A percentile compares a stretch with the other conserved stretches of the same genome.
These are phyloP conservation scores for Pantherophis vulpinus DNA, from an alignment of 2,797 vertebrate species.

Conservation along the genomic window DNA sequence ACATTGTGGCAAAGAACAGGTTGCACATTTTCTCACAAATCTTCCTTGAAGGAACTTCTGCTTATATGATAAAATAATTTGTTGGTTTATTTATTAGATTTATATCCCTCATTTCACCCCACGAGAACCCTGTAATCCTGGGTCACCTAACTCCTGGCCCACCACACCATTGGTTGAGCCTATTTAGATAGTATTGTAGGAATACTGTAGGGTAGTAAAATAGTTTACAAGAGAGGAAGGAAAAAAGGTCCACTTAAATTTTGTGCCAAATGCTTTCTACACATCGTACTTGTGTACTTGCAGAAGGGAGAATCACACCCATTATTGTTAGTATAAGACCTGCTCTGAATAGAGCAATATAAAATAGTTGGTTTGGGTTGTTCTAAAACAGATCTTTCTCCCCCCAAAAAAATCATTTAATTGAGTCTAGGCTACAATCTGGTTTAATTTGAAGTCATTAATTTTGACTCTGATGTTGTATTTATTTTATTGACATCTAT, in stretches of 20 bases:
- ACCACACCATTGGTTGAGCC: background rate
- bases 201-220: background rate
- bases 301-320: background rate
- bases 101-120: background rate
- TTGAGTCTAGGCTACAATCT: background rate
- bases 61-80: background rate
- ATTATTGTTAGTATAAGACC: background rate
- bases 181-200: background rate
- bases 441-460: background rate
- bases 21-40: background rate
- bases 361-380: background rate
- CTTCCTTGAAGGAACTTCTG: background rate
- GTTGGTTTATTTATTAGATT: background rate
- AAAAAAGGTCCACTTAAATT: background rate
- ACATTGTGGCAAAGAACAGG: background rate
- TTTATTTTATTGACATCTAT: background rate
- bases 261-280: background rate
- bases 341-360: background rate
- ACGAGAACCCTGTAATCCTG: background rate
- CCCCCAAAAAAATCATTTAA: background rate
- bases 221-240: background rate
- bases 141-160: background rate
- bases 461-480: background rate
- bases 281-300: too few species aligned
- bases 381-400: background rate